Percentiles rank a stretch among this genome's conserved stretches.
Conservation (phyloP, 2,113 vertebrate species). For the Mustelus asterias region DNA sequence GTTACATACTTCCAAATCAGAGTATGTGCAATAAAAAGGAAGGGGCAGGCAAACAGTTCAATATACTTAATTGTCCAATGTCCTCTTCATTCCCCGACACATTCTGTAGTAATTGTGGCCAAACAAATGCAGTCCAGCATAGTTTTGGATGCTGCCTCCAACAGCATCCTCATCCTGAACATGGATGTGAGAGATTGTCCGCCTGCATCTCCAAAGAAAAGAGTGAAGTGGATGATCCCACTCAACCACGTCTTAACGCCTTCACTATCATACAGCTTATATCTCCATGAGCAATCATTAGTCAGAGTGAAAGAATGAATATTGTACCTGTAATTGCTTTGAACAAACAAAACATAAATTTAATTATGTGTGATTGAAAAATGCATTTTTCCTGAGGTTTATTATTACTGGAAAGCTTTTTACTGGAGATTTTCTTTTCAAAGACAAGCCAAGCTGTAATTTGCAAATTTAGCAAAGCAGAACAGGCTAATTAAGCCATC, state of each 20-base stretch:
- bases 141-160: not conserved
- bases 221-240: not conserved
- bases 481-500: not conserved
- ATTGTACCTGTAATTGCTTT: not conserved
- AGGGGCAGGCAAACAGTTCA: too few relatives aligned
- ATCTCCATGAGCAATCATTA: not conserved
- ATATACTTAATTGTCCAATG: not conserved
- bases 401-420: not conserved
- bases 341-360: not conserved
- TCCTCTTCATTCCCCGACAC: not conserved
- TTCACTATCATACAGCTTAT: not conserved
- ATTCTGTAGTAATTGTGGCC: not conserved
- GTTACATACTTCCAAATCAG: not conserved
- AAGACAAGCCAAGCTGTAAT: not conserved
- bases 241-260: not conserved
- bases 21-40: not conserved
- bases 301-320: not conserved
- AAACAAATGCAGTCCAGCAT: not conserved
- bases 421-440: not conserved
- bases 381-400: not conserved
- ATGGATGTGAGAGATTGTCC: not conserved
- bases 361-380: not conserved
- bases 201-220: not conserved
- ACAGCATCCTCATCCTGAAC: not conserved
- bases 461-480: conserved; percentile 11